Evolutionary conservation across 23 tunicate genomes (phyloP).

Genomic region (Clavelina lepadiformis): DNA sequence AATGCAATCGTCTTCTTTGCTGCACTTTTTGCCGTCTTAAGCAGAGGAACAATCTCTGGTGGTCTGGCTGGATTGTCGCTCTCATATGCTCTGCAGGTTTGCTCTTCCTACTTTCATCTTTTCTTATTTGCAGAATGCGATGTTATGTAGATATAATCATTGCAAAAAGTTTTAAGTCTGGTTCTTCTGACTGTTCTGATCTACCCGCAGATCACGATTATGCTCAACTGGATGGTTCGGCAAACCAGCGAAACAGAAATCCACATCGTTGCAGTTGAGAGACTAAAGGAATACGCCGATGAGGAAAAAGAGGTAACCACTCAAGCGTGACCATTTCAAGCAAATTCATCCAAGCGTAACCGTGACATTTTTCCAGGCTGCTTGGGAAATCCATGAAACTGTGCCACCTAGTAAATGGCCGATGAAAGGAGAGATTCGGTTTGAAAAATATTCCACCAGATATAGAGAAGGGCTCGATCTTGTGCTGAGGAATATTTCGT

Average conservation of each 20-base stretch:
- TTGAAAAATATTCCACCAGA: conserved; percentile 57
- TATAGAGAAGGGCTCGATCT: conserved; percentile 73
- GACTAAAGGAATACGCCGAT: conserved; percentile 67
- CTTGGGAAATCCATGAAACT: conserved; percentile 29
- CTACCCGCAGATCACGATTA: conserved; percentile 63
- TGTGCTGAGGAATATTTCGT: conserved; percentile 39
- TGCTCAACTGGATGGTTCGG: conserved; percentile 81
- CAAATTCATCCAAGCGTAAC: too few relatives aligned
- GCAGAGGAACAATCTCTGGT: conserved; percentile 57
- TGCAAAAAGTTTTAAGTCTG: too few relatives aligned
- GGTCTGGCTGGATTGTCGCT: conserved; percentile 70
- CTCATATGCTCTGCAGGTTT: conserved; percentile 73
- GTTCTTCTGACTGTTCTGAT: too few relatives aligned
- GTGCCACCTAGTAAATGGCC: conserved; percentile 55
- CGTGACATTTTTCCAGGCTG: conserved; percentile 61
- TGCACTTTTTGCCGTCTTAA: conserved; percentile 68
- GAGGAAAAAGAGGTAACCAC: conserved; percentile 67
- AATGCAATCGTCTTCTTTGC: conserved; percentile 89
- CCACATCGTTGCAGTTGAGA: conserved; percentile 71
- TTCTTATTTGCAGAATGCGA: too few relatives aligned
- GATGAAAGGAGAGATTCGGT: conserved; percentile 37
- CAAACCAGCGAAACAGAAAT: conserved; percentile 82
- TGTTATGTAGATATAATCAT: too few relatives aligned
- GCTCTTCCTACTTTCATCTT: neutral
- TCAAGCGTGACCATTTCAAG: too few relatives aligned